Base-by-base conservation (phyloP, 1,140 invertebrate genomes). In the Papilio aristodemus region DNA sequence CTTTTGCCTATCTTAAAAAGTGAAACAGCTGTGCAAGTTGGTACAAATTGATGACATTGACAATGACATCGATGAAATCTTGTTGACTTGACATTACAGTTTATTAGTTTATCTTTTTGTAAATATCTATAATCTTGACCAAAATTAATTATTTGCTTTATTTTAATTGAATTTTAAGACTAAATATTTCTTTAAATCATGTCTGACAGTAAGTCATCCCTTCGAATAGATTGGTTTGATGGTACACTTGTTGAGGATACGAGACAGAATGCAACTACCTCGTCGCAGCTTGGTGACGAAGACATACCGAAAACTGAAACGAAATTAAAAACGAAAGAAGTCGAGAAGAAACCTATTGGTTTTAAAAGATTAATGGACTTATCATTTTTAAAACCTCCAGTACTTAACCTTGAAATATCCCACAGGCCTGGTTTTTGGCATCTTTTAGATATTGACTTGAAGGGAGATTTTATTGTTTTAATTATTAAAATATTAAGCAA, bases 151-250 rank as follows among this genome's bases (percentile, higher is more conserved):
- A 11, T 22, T 11, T 10, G 10, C 22, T 25, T 7, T 54, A 13
- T 13, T 25, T 25, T 19, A 22, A 22, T 54, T 11, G 22, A 54
- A 54, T 25, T 9, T n/a, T 54, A 13, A 54, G 6, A 25, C 14
- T 5, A 54, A 32, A 32, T 32, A 32, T 32, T 32, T 6, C 27
- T 11, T 22, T 54, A 54, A 22, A 67, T 60, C 25, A 81, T 80
- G 76, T 57, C 67, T 69, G 78, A 83, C 25, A 84, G 72, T 43
- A 86, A 86, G 74, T 67, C 75, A 36, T 84, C 86, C 14, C 68
- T 89, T 59, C 78, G 85, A 8, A 91, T 91, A 76, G 89, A 91
- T 69, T 91, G 89, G 89, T 91, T 91, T 70, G 89, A 91, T 75
- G 89, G 89, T 10, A 86, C 84, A 32, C 68, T 87, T 27, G 83